phyloP scores from a whole-genome alignment of 1,140 invertebrate species.

The Gerris buenoi region DNA sequence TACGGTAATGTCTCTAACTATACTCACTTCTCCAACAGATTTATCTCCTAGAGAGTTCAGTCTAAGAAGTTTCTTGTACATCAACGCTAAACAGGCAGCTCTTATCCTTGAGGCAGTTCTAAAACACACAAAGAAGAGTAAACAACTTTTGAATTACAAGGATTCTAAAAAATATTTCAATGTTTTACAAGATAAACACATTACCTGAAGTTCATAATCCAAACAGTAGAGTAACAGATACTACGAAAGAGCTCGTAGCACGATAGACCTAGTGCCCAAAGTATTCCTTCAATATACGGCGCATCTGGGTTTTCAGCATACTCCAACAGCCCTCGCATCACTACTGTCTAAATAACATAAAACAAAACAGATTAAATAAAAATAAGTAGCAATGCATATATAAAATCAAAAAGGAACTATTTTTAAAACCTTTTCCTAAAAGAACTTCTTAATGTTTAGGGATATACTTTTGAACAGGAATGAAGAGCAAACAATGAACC shows the following conservation, averaged over 20 bases:
- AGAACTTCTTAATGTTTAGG: no score
- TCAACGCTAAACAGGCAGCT: constrained; percentile 39
- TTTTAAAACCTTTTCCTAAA: no score
- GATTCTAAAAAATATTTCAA: no score
- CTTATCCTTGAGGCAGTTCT: constrained; percentile 44
- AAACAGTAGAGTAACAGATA: constrained; percentile 40
- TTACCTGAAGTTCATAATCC: constrained; percentile 40
- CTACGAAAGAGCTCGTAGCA: constrained; percentile 39
- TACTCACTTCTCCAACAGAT: constrained; percentile 42
- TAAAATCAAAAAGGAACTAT: no score
- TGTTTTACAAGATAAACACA: constrained; percentile 7
- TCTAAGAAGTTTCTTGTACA: constrained; percentile 47
- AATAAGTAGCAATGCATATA: no score
- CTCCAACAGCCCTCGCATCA: constrained; percentile 39
- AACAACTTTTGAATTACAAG: no score
- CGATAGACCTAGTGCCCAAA: constrained; percentile 36
- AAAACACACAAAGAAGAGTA: neutral
- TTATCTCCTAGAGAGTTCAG: constrained; percentile 39
- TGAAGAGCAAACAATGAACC: no score
- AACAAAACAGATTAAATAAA: no score
- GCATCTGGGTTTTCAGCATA: constrained; percentile 32
- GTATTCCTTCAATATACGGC: constrained; percentile 31
- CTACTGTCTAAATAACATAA: constrained; percentile 34
- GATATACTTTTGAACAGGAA: no score
- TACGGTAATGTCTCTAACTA: no score